Evolutionary conservation across 2,113 vertebrate species (phyloP).

Genomic region (Campylomormyrus numenius): DNA sequence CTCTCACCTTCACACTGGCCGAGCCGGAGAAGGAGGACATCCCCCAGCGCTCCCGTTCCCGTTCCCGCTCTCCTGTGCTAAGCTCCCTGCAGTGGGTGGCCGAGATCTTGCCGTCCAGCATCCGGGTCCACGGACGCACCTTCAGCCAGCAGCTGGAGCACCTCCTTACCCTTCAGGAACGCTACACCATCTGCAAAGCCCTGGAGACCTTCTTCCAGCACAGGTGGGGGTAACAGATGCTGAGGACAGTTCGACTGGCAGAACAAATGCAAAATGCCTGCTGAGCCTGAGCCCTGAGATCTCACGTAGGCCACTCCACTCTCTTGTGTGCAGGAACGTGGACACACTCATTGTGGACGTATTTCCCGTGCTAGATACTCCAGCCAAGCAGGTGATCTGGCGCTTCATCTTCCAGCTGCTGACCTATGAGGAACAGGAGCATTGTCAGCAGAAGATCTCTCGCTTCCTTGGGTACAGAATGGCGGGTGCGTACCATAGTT

Average conservation of each 20-base stretch:
- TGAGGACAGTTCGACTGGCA: neutral
- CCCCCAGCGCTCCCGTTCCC: slow-evolving; percentile 45
- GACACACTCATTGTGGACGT: slow-evolving; percentile 94
- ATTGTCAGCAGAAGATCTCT: slow-evolving; percentile 91
- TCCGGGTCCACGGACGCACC: slow-evolving; percentile 87
- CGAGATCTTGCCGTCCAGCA: slow-evolving; percentile 91
- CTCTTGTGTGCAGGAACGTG: slow-evolving; percentile 71
- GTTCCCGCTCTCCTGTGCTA: slow-evolving; percentile 73
- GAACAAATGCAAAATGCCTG: neutral
- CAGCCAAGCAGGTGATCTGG: slow-evolving; percentile 96
- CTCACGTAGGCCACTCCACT: neutral
- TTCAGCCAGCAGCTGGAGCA: slow-evolving; percentile 97
- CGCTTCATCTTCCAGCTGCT: slow-evolving; percentile 96
- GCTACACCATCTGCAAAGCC: slow-evolving; percentile 81
- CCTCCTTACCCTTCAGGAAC: slow-evolving; percentile 84
- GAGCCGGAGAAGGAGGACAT: slow-evolving; percentile 74
- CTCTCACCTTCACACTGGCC: slow-evolving; percentile 62
- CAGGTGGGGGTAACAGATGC: slow-evolving; percentile 57
- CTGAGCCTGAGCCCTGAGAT: neutral
- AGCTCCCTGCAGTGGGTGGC: slow-evolving; percentile 96
- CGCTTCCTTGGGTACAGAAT: slow-evolving; percentile 89
- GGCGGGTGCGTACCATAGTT: slow-evolving; percentile 52
- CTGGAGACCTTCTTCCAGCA: slow-evolving; percentile 98
- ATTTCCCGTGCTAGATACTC: slow-evolving; percentile 91
- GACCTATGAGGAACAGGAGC: slow-evolving; percentile 93